Base-by-base conservation (phyloP, 2,113 vertebrate species). In the Anguilla rostrata region DNA sequence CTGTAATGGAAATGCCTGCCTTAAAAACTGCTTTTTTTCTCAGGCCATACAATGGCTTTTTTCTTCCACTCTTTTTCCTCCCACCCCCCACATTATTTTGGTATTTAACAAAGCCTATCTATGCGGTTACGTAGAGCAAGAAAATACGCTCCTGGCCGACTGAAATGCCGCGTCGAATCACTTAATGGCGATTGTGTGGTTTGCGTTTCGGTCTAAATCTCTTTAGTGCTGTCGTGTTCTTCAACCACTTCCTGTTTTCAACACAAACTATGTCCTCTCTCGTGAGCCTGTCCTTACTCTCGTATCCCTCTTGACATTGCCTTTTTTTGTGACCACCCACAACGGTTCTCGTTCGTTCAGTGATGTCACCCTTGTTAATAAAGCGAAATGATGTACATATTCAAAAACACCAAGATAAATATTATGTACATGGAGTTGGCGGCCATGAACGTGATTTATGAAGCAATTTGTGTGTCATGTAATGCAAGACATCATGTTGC, bases 1-100 rank as follows among this genome's bases (percentile, higher is more conserved):
- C n/a, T 86, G 84, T 56, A 88, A 88, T 86, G 79, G 85, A 91
- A 82, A 46, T 29, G 80, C 80, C 53, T 82, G 80, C 60, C 41
- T 82, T 66, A 41, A 29, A 46, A 11, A 46, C 43, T 81, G 40
- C 40, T 66, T 5, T 5, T 5, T 20, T 63, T 63, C 82, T 78
- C 56, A 83, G 60, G 39, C 81, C 34, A 39, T 63, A 39, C 83
- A 57, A 60, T 83, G 83, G 34, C 34, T 22, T 56, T 81, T 83
- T 83, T 49, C 41, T 56, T 83, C 81, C 56, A 60, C 40, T 79
- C 26, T 41, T 22, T 39, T 4, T 39, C 29, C 16, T 66, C n/a
- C 71, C 8, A 3, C 53, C 53, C 39, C n/a, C 22, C 57, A 71
- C 34, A 29, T 57, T 86, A 46, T 82, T 82, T 66, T 86, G 53